A percentile compares a stretch with the other conserved stretches of the same genome.
phyloP scores from a whole-genome alignment of 35 echinoderm and acorn worm genomes.

The Ophiothrix spiculata region DNA sequence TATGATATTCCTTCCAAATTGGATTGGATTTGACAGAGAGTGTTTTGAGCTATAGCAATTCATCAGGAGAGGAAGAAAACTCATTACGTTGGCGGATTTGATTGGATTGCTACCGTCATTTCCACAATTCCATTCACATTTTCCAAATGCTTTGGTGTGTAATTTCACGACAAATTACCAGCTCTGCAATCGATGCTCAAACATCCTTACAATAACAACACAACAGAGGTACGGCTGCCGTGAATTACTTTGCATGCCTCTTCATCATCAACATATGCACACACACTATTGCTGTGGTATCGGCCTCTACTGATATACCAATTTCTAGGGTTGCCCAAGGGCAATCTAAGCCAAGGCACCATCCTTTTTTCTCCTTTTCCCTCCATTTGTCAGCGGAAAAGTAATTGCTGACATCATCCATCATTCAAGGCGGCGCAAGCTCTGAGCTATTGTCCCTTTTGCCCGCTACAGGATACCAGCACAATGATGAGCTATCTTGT shows the following conservation, averaged over 20 bases:
- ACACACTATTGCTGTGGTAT: background rate
- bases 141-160: conserved; percentile 9
- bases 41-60: too few relatives aligned
- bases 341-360: background rate
- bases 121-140: conserved; percentile 12
- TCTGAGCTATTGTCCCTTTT: background rate
- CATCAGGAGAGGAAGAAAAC: too few relatives aligned
- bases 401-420: background rate
- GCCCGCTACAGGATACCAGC: background rate
- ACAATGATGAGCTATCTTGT: background rate
- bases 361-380: too few relatives aligned
- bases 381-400: too few relatives aligned
- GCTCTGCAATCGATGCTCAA: background rate
- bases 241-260: background rate
- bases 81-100: background rate
- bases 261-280: background rate
- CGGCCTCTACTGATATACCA: conserved; percentile 4
- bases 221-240: background rate
- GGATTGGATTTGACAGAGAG: too few relatives aligned
- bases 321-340: background rate
- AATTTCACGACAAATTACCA: conserved; percentile 16
- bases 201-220: conserved; percentile 12
- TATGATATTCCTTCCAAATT: too few relatives aligned
- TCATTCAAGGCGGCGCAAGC: background rate
- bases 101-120: background rate